These are phyloP conservation scores for Eucera pruinosa DNA, from an alignment of 2,888 invertebrate genomes.

Conservation along the genomic window DNA sequence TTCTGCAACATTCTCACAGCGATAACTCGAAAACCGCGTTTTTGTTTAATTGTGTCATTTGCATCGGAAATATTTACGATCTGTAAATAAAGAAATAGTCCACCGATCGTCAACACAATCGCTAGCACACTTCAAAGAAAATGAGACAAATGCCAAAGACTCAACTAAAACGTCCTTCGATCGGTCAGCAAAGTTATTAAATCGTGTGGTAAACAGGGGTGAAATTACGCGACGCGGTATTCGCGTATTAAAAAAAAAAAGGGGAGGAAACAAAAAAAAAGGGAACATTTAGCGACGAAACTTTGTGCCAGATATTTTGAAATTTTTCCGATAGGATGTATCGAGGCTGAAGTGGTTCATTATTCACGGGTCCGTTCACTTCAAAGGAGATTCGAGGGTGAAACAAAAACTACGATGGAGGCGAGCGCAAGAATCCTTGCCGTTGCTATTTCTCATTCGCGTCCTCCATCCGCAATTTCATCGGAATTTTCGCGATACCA, in stretches of 20 bases:
- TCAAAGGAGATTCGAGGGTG: conserved; percentile 25
- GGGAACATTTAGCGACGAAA: conserved; percentile 14
- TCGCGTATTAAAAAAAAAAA: background rate
- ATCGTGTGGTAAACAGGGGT: background rate
- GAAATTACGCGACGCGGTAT: background rate
- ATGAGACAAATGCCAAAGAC: no score
- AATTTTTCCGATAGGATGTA: conserved; percentile 45
- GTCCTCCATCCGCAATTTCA: conserved; percentile 46
- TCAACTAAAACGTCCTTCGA: no score
- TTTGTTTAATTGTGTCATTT: no score
- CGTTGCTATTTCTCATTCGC: conserved; percentile 6
- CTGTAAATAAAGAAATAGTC: no score
- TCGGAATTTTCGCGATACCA: conserved; percentile 39
- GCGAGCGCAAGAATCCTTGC: conserved; percentile 28
- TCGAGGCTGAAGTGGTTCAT: conserved; percentile 35
- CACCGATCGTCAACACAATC: background rate
- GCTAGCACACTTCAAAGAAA: background rate
- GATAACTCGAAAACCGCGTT: no score
- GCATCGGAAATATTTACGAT: no score
- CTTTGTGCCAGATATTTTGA: conserved; percentile 37
- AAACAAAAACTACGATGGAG: conserved; percentile 37
- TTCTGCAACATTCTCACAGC: no score
- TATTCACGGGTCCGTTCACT: conserved; percentile 37
- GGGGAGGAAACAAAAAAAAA: no score
- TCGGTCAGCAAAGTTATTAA: background rate